Conservation (phyloP, 1,140 invertebrate genomes). For the Brachionus paranguensis region DNA sequence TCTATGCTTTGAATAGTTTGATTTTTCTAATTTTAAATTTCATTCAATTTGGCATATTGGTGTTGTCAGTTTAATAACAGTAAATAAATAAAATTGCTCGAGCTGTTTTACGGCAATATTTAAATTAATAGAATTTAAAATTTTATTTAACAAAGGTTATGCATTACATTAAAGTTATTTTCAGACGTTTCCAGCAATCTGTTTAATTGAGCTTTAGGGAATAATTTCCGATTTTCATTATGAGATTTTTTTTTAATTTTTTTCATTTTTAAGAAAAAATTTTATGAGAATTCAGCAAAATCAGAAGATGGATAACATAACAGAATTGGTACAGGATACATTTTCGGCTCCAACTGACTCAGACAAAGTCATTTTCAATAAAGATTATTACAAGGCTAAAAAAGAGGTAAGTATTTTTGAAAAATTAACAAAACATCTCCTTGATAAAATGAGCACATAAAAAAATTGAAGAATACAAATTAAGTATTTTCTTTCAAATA, state of each 20-base stretch:
- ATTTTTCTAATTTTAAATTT: background rate
- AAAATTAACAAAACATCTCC: background rate
- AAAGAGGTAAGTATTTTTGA: background rate
- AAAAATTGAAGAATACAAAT: too few relatives aligned
- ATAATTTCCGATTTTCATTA: background rate
- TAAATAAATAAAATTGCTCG: background rate
- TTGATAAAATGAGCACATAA: background rate
- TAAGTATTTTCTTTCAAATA: too few relatives aligned
- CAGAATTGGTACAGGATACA: background rate
- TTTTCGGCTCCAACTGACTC: constrained; percentile 12
- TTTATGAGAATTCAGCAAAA: background rate
- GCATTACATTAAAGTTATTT: background rate
- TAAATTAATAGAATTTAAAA: background rate
- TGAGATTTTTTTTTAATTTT: background rate
- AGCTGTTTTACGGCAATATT: background rate
- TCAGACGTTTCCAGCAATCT: background rate
- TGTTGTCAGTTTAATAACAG: constrained; percentile 1
- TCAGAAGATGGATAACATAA: constrained; percentile 28
- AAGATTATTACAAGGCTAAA: constrained; percentile 31
- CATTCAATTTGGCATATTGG: background rate
- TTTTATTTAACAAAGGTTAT: background rate
- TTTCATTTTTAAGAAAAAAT: background rate
- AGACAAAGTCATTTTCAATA: constrained; percentile 22
- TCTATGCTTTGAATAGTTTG: background rate
- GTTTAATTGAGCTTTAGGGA: background rate